Percentiles rank a stretch among this genome's conserved stretches.
Evolutionary conservation across 2,113 vertebrate genomes (phyloP).

Genomic region (Toxotes chatareus): DNA sequence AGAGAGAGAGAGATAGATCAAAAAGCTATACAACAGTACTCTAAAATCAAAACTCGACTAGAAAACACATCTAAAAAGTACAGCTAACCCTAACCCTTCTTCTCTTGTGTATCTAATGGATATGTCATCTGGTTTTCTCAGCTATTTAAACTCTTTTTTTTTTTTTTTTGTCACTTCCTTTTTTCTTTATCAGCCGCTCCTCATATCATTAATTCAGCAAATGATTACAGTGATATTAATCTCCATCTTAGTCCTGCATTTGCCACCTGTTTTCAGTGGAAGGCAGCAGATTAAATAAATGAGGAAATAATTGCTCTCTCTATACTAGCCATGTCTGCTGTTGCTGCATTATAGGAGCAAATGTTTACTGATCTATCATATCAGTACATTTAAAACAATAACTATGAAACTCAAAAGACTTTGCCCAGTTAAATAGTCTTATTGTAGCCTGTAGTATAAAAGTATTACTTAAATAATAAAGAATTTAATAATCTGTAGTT

Average conservation of each 20-base stretch:
- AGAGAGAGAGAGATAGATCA: constrained; percentile 13
- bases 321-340: neutral
- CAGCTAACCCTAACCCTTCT: neutral
- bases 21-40: neutral
- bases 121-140: neutral
- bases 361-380: neutral
- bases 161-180: neutral
- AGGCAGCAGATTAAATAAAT: neutral
- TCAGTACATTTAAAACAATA: neutral
- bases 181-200: neutral
- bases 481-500: no score
- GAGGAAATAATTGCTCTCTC: no score
- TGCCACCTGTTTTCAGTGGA: neutral
- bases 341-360: neutral
- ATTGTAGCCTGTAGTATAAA: no score
- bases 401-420: neutral
- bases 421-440: neutral
- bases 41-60: neutral
- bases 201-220: neutral
- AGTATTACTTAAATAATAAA: no score
- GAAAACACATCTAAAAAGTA: neutral
- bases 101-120: neutral
- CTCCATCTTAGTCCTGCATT: neutral
- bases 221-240: neutral
- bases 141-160: neutral